These are phyloP conservation scores for Arion vulgaris DNA, from an alignment of 1,140 invertebrate species.

Conservation along the genomic window DNA sequence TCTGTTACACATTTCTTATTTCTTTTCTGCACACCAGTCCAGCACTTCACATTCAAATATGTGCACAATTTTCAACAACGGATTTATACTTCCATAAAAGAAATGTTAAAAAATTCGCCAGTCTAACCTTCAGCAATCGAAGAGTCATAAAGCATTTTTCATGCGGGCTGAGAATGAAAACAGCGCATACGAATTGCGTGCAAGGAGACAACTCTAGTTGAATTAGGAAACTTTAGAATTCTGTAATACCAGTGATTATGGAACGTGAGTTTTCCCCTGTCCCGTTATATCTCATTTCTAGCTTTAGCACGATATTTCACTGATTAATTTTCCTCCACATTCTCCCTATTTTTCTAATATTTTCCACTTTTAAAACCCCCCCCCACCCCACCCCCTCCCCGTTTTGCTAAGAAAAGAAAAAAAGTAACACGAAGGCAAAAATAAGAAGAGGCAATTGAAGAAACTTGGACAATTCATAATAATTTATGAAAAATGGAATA, in stretches of 20 bases:
- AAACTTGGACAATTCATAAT: not conserved
- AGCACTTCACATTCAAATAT: too few species aligned
- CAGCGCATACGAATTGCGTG: not conserved
- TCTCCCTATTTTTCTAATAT: constrained; percentile 4
- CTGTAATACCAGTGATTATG: not conserved
- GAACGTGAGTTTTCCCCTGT: not conserved
- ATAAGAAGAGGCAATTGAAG: constrained; percentile 1
- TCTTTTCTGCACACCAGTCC: too few species aligned
- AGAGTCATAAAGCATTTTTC: not conserved
- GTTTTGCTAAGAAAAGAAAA: not conserved
- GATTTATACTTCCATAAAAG: too few species aligned
- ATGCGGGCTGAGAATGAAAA: not conserved
- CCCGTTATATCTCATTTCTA: not conserved
- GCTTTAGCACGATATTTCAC: not conserved
- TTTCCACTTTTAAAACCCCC: constrained; percentile 7
- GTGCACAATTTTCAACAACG: too few species aligned
- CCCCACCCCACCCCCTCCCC: not conserved
- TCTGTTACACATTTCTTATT: too few species aligned
- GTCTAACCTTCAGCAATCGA: too few species aligned
- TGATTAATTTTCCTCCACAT: constrained; percentile 5
- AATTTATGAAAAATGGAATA: not conserved
- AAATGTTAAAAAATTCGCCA: too few species aligned
- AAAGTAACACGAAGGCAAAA: not conserved
- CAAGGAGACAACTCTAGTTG: not conserved
- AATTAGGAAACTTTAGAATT: not conserved